Percentiles rank a stretch among this genome's conserved stretches.
Evolutionary conservation across 2,888 invertebrate genomes (phyloP).

Genomic region (Eupithecia centaureata): DNA sequence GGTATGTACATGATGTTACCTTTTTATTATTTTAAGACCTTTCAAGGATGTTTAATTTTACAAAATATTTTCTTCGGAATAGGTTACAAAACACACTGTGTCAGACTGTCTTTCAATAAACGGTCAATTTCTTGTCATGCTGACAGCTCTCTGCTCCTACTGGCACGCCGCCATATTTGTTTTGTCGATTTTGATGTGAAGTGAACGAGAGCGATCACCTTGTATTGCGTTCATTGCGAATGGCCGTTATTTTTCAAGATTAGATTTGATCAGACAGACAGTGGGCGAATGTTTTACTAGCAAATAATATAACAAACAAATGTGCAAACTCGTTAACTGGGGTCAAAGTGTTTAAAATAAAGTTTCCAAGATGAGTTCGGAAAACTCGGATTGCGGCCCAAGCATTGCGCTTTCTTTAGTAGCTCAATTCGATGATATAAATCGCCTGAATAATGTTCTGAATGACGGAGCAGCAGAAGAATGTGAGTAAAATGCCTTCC

Average conservation of each 20-base stretch:
- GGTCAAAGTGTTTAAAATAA: conserved; percentile 38
- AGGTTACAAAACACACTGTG: background rate
- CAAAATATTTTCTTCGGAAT: too few relatives aligned
- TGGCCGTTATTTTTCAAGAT: conserved; percentile 55
- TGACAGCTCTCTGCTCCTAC: too few relatives aligned
- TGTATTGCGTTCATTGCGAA: conserved; percentile 17
- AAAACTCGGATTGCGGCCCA: conserved; percentile 70
- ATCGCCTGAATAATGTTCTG: conserved; percentile 86
- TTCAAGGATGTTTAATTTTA: too few relatives aligned
- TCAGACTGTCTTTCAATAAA: too few relatives aligned
- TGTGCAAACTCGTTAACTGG: background rate
- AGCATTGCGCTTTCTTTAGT: conserved; percentile 84
- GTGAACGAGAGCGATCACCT: background rate
- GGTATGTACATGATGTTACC: too few relatives aligned
- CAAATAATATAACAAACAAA: background rate
- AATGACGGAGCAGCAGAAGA: conserved; percentile 88
- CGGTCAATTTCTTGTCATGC: too few relatives aligned
- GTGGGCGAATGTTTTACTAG: background rate
- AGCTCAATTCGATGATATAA: conserved; percentile 89
- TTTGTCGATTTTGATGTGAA: background rate
- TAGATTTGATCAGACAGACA: conserved; percentile 14
- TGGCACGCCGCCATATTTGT: background rate
- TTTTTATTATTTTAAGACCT: too few relatives aligned
- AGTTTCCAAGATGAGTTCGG: conserved; percentile 68
- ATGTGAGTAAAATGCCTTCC: conserved; percentile 75